Evolutionary conservation across 2,888 invertebrate genomes (phyloP), one percentile per base, ranked within the genome.

Genomic region (Luperina nickerlii): DNA sequence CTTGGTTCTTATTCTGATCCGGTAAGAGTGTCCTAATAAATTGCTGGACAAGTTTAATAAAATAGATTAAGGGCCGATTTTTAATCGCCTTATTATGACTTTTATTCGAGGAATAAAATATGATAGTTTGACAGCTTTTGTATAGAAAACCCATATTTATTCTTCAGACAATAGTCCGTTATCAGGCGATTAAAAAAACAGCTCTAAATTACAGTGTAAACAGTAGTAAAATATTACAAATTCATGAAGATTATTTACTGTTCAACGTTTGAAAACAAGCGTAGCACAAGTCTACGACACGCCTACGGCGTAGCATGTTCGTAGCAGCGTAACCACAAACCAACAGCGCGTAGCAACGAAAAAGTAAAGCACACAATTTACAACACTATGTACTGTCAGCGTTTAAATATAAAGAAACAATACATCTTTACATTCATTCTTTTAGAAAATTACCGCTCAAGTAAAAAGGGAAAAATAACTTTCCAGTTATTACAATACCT

Each of bases 231-330:
- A 69, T 24, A 70, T 32, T 6, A 54, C 2, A 54, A 54, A 57
- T 11, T 6, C 70, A 18, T n/a, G 18, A 20, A 71, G 2, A 70
- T 18, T 18, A 9, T 51, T 32, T 51, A 24, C 8, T 54, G 51
- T 51, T 38, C 18, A 68, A 42, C 11, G 51, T 79, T 79, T 15
- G 2, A 70, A 45, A 0, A 57, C 78, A 84, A 78, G 54, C 78
- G 79, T 76, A 77, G 79, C 76, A 54, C 42, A 73, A 62, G 74
- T 74, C 81, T 88, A 86, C 82, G 78, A 82, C 68, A 74, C 48
- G 79, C 79, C 90, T 88, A 88, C 90, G 85, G 66, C 90, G 89
- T 89, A 87, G 87, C 79, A 80, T 18, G 11, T 42, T 78, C 79
- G 84, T 84, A 81, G 84, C 70, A 20, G 20, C 71, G 79, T 71